Conservation (phyloP, 2,113 vertebrate species). For the Siphamia tubifer region DNA sequence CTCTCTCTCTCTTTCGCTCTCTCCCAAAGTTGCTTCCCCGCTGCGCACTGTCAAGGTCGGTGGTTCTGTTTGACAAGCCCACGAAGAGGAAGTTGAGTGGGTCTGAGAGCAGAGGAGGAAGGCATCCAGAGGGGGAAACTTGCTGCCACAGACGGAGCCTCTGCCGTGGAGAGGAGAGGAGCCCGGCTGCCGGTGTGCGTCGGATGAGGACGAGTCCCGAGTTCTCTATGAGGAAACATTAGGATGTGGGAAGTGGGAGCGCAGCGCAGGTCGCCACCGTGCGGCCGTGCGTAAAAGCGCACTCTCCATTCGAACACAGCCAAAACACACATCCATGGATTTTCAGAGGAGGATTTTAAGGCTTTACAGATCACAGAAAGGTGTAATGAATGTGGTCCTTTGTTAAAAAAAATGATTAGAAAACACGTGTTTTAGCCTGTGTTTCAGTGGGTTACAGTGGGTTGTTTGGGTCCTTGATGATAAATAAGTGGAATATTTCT, state of each 20-base stretch:
- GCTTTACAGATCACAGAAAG: conserved; percentile 28
- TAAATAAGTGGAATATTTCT: conserved; percentile 9
- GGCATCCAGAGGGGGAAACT: not conserved
- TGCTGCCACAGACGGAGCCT: conserved; percentile 41
- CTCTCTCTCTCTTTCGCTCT: not conserved
- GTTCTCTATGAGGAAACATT: conserved; percentile 59
- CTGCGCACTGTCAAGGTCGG: conserved; percentile 54
- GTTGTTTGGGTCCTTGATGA: not conserved
- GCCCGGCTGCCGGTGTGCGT: conserved; percentile 56
- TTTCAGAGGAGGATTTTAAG: conserved; percentile 20
- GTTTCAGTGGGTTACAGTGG: conserved; percentile 6
- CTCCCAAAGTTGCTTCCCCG: conserved; percentile 52
- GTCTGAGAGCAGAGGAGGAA: conserved; percentile 7
- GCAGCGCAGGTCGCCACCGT: conserved; percentile 75
- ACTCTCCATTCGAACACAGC: not conserved
- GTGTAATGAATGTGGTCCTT: conserved; percentile 34
- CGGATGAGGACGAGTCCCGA: conserved; percentile 59
- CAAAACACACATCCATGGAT: not conserved
- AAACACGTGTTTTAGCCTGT: conserved; percentile 17
- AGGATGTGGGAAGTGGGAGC: conserved; percentile 19
- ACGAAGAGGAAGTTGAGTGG: conserved; percentile 29
- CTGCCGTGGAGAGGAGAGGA: conserved; percentile 55
- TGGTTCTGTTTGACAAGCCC: conserved; percentile 29
- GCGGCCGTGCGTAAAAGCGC: conserved; percentile 65
- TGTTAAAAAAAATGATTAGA: conserved; percentile 48